Conservation (phyloP, 2,113 vertebrate species). For the Bambusicola thoracicus region DNA sequence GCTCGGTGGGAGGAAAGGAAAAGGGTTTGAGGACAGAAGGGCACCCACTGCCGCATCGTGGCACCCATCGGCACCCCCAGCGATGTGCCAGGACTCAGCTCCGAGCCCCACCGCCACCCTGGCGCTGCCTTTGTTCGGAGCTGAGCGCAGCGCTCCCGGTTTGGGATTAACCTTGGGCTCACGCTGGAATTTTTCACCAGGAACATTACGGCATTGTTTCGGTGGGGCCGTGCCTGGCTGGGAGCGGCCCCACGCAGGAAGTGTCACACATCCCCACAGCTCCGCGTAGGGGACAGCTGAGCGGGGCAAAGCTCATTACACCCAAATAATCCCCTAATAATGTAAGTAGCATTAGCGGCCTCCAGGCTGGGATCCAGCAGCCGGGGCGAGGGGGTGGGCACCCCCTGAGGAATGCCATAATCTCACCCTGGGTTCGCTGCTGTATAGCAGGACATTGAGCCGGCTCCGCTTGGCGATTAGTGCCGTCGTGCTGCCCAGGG, state of each 20-base stretch:
- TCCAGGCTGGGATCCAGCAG: background rate
- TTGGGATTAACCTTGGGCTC: background rate
- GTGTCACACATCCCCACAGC: constrained; percentile 39
- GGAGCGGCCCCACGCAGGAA: constrained; percentile 33
- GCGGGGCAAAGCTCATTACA: constrained; percentile 72
- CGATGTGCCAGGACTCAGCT: background rate
- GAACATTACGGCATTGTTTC: constrained; percentile 53
- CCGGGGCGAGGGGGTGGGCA: background rate
- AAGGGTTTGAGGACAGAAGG: background rate
- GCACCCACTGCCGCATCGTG: background rate
- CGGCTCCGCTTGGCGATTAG: background rate
- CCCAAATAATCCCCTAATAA: constrained; percentile 70
- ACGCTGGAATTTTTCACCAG: constrained; percentile 17
- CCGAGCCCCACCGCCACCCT: background rate
- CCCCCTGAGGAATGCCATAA: constrained; percentile 49
- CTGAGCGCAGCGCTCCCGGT: background rate
- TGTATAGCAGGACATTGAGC: background rate
- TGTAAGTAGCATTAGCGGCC: constrained; percentile 65
- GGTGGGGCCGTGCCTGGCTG: background rate
- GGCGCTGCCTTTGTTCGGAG: background rate
- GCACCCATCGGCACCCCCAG: background rate
- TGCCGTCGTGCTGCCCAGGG: rapidly evolving
- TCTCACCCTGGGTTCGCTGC: background rate
- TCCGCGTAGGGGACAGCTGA: constrained; percentile 35
- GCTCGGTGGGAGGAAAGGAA: background rate